phyloP scores from a whole-genome alignment of 92 coral and sea anemone genomes.

The Desmophyllum pertusum region DNA sequence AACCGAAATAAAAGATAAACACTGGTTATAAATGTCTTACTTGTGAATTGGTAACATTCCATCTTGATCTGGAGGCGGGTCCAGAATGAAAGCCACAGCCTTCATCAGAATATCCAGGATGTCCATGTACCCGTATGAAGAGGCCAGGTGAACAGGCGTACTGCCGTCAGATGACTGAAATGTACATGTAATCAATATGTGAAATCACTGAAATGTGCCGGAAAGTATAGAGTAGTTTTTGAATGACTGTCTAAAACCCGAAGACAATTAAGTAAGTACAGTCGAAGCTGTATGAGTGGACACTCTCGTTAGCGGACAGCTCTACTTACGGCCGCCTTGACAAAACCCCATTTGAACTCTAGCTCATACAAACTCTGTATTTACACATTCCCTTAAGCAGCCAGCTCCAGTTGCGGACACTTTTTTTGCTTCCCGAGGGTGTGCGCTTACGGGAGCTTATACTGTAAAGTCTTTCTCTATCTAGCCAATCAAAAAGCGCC shows the following conservation, averaged over 20 bases:
- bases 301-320: no score
- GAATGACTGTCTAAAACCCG: background rate
- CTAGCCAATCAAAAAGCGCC: background rate
- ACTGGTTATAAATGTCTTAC: conserved; percentile 27
- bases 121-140: conserved; percentile 94
- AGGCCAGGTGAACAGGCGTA: conserved; percentile 87
- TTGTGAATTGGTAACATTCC: conserved; percentile 87
- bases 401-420: no score
- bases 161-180: conserved; percentile 76
- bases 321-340: no score
- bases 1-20: background rate
- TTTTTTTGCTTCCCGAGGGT: no score
- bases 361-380: no score
- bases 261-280: no score
- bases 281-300: no score
- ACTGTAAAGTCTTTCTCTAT: no score
- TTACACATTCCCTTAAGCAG: no score
- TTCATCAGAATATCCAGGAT: conserved; percentile 84
- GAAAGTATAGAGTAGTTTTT: background rate
- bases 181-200: background rate
- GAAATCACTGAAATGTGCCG: background rate
- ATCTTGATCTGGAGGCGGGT: conserved; percentile 86
- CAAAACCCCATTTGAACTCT: no score
- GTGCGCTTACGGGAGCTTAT: no score
- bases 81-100: conserved; percentile 84